These are phyloP conservation scores for Agrilus biguttatus DNA, from an alignment of 2,888 invertebrate genomes.

Conservation along the genomic window DNA sequence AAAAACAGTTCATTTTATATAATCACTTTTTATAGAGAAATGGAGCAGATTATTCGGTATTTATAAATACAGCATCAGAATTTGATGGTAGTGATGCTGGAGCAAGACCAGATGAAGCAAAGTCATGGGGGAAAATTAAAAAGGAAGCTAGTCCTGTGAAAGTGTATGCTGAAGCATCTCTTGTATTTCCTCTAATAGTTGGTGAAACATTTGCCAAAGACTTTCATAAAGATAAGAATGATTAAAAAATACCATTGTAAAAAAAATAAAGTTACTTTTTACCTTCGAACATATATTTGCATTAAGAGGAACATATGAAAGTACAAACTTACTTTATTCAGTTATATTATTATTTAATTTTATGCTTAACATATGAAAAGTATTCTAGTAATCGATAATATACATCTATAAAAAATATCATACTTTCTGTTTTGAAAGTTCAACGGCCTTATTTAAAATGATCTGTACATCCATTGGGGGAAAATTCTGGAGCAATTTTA, in stretches of 20 bases:
- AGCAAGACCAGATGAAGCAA: slow-evolving; percentile 94
- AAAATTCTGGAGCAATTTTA: slow-evolving; percentile 87
- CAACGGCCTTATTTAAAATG: slow-evolving; percentile 65
- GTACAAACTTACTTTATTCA: not conserved
- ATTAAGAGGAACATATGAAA: not conserved
- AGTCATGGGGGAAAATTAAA: slow-evolving; percentile 97
- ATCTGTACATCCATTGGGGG: slow-evolving; percentile 78
- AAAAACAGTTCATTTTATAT: not conserved
- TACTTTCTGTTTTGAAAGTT: slow-evolving; percentile 33
- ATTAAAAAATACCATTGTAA: not conserved
- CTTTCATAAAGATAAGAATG: slow-evolving; percentile 21
- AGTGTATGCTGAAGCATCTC: slow-evolving; percentile 82
- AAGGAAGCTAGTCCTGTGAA: slow-evolving; percentile 82
- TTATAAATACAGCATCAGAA: slow-evolving; percentile 88
- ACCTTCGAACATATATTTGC: not conserved
- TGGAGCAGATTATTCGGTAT: slow-evolving; percentile 92
- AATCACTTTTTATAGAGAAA: slow-evolving; percentile 51
- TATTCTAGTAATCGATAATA: not conserved
- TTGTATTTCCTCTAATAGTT: slow-evolving; percentile 88
- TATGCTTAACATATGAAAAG: no score
- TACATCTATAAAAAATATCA: slow-evolving; percentile 3
- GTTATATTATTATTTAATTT: no score
- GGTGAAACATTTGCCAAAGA: slow-evolving; percentile 89
- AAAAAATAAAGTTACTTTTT: not conserved
- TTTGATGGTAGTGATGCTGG: slow-evolving; percentile 98